phyloP scores from a whole-genome alignment of 2,113 vertebrate genomes.

The Felis chaus region DNA sequence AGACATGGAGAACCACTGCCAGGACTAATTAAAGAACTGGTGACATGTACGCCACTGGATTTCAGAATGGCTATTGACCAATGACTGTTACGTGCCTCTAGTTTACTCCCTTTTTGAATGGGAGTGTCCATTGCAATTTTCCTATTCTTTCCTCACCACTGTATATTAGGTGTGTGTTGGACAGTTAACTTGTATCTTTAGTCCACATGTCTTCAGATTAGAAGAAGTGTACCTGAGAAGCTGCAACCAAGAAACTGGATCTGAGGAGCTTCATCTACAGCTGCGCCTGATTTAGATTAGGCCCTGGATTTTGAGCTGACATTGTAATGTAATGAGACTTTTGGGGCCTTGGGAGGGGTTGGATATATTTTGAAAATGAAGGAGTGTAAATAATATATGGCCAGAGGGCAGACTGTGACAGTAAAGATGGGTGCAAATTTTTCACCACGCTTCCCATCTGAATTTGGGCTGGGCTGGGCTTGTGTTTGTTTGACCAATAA shows the following conservation, averaged over 20 bases:
- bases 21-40: background rate
- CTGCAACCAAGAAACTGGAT: background rate
- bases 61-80: background rate
- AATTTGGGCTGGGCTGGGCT: background rate
- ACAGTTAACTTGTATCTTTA: background rate
- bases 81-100: background rate
- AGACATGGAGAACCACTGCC: background rate
- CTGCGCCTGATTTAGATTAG: background rate
- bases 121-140: background rate
- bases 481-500: background rate
- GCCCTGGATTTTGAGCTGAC: background rate
- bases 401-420: background rate
- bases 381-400: background rate
- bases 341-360: background rate
- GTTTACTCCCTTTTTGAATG: background rate
- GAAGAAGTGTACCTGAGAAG: background rate
- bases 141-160: background rate
- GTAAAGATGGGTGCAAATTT: background rate
- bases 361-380: constrained; percentile 5
- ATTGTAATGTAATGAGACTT: background rate
- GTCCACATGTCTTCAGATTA: background rate
- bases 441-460: background rate
- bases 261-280: background rate
- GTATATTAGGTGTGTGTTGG: background rate
- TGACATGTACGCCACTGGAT: background rate